phyloP scores from a whole-genome alignment of 1,140 invertebrate species.

The Papilio glaucus region DNA sequence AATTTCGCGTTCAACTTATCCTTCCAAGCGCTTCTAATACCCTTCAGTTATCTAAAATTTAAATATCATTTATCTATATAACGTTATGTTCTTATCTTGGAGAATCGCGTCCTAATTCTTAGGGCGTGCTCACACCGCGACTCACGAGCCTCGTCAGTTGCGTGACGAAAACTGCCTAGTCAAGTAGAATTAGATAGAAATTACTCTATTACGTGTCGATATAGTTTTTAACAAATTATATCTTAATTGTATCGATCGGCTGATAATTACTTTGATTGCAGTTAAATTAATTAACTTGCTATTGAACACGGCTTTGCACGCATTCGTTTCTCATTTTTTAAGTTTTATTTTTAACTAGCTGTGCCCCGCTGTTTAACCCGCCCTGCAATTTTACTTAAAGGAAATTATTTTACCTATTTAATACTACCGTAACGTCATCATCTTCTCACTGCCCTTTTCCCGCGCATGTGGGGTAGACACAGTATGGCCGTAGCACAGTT shows the following conservation, averaged over 20 bases:
- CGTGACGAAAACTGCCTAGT: constrained; percentile 10
- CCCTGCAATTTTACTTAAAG: too few relatives aligned
- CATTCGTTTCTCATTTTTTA: too few relatives aligned
- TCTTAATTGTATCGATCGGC: neutral
- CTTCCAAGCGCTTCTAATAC: too few relatives aligned
- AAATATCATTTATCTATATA: neutral
- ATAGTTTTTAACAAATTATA: neutral
- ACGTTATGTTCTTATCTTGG: neutral
- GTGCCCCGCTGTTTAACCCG: too few relatives aligned
- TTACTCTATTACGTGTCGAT: constrained; percentile 14
- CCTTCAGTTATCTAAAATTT: neutral
- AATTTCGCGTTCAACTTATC: too few relatives aligned
- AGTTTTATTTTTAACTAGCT: too few relatives aligned
- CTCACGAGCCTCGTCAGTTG: neutral
- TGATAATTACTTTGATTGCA: neutral
- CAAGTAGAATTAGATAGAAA: constrained; percentile 9
- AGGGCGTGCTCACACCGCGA: neutral
- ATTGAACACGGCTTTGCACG: too few relatives aligned
- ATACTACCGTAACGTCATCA: too few relatives aligned
- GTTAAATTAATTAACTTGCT: neutral
- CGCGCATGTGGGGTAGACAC: too few relatives aligned
- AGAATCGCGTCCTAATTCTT: neutral
- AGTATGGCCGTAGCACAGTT: too few relatives aligned
- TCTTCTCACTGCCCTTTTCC: too few relatives aligned
- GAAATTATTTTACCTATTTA: too few relatives aligned